Percentiles rank a stretch among this genome's conserved stretches.
Evolutionary conservation across 2,888 invertebrate species (phyloP).

Genomic region (Oxytorus armatus): DNA sequence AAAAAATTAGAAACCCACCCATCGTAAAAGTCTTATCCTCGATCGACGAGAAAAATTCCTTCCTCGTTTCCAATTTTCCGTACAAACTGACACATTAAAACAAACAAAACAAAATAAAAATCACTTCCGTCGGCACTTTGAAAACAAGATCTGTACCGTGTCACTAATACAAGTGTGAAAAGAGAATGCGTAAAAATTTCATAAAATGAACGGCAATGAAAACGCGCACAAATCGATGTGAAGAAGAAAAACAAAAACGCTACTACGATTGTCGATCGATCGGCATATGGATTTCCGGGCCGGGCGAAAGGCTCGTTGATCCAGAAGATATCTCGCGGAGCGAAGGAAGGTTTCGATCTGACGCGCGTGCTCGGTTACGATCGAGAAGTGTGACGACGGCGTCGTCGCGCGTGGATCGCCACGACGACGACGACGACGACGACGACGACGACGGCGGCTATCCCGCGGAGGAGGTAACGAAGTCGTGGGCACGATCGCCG

Average conservation of each 20-base stretch:
- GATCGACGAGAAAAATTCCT: conserved; percentile 34
- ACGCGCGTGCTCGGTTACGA: conserved; percentile 69
- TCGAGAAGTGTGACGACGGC: conserved; percentile 66
- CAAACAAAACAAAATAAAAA: conserved; percentile 1
- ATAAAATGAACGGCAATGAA: too few relatives aligned
- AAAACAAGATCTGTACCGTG: conserved; percentile 21
- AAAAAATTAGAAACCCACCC: conserved; percentile 54
- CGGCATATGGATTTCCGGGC: conserved; percentile 11
- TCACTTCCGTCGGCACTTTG: conserved; percentile 44
- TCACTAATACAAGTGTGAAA: neutral
- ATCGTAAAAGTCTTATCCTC: conserved; percentile 32
- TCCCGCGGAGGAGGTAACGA: conserved; percentile 71
- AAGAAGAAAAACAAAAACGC: neutral
- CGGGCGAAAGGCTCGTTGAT: conserved; percentile 51
- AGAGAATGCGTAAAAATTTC: too few relatives aligned
- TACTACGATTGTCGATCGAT: conserved; percentile 13
- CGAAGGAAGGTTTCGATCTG: conserved; percentile 64
- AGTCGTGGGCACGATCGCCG: conserved; percentile 81
- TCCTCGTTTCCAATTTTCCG: neutral
- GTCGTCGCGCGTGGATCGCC: conserved; percentile 51
- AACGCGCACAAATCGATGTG: conserved; percentile 1
- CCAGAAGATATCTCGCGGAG: conserved; percentile 62
- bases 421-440: conserved; percentile 65
- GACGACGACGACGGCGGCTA: conserved; percentile 55
- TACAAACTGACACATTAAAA: conserved; percentile 20